These are phyloP conservation scores for Drosophila virilis DNA, from an alignment of 1,140 invertebrate species.

Conservation along the genomic window DNA sequence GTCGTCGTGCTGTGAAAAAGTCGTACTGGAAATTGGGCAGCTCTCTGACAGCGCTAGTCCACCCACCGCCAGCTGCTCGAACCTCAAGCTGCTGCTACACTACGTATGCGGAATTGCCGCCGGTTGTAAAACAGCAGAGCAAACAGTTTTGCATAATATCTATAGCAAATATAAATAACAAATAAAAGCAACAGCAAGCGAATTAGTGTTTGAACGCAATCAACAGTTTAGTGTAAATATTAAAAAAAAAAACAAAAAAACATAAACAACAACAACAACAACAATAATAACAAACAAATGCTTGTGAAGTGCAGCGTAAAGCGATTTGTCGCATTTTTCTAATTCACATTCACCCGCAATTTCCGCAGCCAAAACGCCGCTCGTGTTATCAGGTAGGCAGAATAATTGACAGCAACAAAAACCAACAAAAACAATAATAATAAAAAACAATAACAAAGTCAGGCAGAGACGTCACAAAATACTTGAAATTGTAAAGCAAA, in stretches of 20 bases:
- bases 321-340: constrained; percentile 48
- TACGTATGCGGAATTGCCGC: constrained; percentile 64
- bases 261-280: too few relatives aligned
- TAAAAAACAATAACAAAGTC: constrained; percentile 30
- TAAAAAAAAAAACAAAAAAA: too few relatives aligned
- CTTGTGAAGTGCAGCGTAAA: constrained; percentile 53
- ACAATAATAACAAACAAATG: constrained; percentile 18
- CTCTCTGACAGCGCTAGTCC: constrained; percentile 37
- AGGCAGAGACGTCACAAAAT: constrained; percentile 7
- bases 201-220: constrained; percentile 30
- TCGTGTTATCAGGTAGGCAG: constrained; percentile 38
- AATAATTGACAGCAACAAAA: constrained; percentile 9
- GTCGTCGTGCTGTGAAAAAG: constrained; percentile 68
- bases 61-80: constrained; percentile 41
- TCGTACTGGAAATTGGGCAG: constrained; percentile 54
- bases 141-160: constrained; percentile 75
- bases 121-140: constrained; percentile 57
- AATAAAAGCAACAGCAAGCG: constrained; percentile 10
- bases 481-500: constrained; percentile 18
- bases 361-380: constrained; percentile 36
- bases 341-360: constrained; percentile 31
- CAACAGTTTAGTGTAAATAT: constrained; percentile 35
- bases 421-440: constrained; percentile 17
- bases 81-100: constrained; percentile 33
- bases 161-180: constrained; percentile 36